A percentile compares a stretch with the other conserved stretches of the same genome.
Conservation (phyloP, 2,888 invertebrate species). For the Chrysina gloriosa region DNA sequence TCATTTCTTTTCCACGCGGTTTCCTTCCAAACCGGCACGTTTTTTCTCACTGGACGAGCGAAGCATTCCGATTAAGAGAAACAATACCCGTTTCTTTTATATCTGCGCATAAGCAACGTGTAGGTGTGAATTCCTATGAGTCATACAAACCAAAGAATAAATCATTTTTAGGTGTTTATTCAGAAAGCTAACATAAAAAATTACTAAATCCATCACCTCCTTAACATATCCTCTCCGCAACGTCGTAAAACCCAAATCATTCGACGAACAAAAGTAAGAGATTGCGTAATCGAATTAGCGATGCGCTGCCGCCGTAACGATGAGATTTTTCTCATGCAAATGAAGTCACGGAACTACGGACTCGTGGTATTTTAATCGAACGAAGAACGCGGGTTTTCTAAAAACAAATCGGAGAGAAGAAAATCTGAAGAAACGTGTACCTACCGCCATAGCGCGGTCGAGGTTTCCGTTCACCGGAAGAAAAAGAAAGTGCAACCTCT, state of each 20-base stretch:
- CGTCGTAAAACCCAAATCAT: slow-evolving; percentile 4
- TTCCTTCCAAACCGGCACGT: not conserved
- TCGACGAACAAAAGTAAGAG: slow-evolving; percentile 5
- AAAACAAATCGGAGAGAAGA: not conserved
- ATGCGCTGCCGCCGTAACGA: slow-evolving; percentile 10
- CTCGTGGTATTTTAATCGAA: slow-evolving; percentile 28
- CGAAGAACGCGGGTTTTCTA: not conserved
- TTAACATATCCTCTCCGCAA: not conserved
- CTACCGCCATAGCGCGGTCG: not conserved
- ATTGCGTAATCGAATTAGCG: slow-evolving; percentile 28
- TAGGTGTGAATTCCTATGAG: slow-evolving; percentile 6
- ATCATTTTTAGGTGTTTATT: not conserved
- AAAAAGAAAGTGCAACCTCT: not conserved
- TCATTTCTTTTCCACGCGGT: not conserved
- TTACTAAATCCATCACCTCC: not conserved
- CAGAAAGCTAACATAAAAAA: not conserved
- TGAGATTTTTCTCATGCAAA: slow-evolving; percentile 36
- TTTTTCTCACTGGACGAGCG: not conserved
- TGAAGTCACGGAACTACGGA: slow-evolving; percentile 27
- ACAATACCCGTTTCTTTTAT: not conserved
- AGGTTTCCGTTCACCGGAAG: not conserved
- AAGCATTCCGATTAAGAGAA: not conserved
- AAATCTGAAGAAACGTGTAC: not conserved
- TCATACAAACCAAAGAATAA: not conserved
- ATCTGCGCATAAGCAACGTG: not conserved